Evolutionary conservation across 1,140 invertebrate genomes (phyloP).

Genomic region (Parasteatoda tepidariorum): DNA sequence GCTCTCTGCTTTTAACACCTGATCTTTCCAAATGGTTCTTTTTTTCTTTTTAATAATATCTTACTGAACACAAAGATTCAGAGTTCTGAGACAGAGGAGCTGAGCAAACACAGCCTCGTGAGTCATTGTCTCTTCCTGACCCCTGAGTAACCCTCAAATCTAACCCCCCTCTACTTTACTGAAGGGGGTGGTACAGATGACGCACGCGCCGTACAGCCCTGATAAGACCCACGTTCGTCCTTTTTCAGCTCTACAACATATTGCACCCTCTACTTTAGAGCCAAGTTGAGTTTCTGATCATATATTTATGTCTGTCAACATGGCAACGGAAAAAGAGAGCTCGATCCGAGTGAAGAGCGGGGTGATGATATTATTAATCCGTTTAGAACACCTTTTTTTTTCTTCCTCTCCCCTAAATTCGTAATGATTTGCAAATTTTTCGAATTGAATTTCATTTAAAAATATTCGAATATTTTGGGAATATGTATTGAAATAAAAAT

Average conservation of each 20-base stretch:
- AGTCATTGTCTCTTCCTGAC: slow-evolving; percentile 24
- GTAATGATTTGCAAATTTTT: background rate
- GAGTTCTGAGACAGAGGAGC: background rate
- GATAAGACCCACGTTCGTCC: slow-evolving; percentile 39
- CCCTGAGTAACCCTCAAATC: slow-evolving; percentile 6
- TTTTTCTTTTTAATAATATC: too few species aligned
- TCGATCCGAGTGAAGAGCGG: background rate
- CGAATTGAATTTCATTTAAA: too few species aligned
- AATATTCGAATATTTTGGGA: too few species aligned
- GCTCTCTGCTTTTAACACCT: too few species aligned
- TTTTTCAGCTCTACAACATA: background rate
- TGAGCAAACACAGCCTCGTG: slow-evolving; percentile 47
- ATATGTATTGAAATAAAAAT: too few species aligned
- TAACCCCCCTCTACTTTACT: background rate
- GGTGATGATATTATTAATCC: background rate
- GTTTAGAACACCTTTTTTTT: background rate
- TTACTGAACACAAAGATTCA: too few species aligned
- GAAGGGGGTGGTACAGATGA: slow-evolving; percentile 38
- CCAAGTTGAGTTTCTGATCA: background rate
- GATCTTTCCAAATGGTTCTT: too few species aligned
- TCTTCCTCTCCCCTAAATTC: background rate
- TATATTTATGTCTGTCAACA: background rate
- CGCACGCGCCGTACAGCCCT: slow-evolving; percentile 14
- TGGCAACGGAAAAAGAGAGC: background rate
- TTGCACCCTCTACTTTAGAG: background rate